Conservation (phyloP, 53 echinoderm and acorn worm species). For the Hippasteria phrygiana region DNA sequence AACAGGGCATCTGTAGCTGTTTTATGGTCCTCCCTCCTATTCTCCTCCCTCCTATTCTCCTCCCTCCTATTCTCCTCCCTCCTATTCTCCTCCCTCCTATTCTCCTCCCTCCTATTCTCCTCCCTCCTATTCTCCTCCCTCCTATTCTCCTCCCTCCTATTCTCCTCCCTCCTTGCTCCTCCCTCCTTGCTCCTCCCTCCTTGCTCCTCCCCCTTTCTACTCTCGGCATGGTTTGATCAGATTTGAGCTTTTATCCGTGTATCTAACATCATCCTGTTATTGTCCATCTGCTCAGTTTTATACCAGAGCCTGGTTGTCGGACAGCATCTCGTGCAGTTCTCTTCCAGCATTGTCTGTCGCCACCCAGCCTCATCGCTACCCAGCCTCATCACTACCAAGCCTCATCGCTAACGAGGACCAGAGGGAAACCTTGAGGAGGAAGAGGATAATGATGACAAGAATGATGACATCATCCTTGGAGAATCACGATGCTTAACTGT, state of each 20-base stretch:
- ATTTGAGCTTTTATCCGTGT: neutral
- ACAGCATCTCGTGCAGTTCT: neutral
- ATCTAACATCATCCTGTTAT: neutral
- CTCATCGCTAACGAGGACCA: constrained; percentile 46
- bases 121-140: too few relatives aligned
- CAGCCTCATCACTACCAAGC: constrained; percentile 9
- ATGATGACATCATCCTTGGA: constrained; percentile 14
- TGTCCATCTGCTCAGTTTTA: neutral
- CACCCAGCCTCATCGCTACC: constrained; percentile 8
- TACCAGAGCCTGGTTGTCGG: neutral
- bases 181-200: too few relatives aligned
- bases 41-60: too few relatives aligned
- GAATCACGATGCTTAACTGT: constrained; percentile 30
- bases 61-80: too few relatives aligned
- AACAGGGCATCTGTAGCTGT: too few relatives aligned
- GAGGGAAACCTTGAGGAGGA: constrained; percentile 4
- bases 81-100: too few relatives aligned
- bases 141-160: too few relatives aligned
- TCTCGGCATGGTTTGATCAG: too few relatives aligned
- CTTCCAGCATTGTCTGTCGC: neutral
- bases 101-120: too few relatives aligned
- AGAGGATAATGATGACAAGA: constrained; percentile 22
- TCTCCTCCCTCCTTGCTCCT: too few relatives aligned
- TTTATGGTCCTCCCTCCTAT: too few relatives aligned
- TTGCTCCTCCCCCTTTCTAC: too few relatives aligned